Base-by-base conservation (phyloP, 2,797 vertebrate species). In the Lepilemur septentrionalis region DNA sequence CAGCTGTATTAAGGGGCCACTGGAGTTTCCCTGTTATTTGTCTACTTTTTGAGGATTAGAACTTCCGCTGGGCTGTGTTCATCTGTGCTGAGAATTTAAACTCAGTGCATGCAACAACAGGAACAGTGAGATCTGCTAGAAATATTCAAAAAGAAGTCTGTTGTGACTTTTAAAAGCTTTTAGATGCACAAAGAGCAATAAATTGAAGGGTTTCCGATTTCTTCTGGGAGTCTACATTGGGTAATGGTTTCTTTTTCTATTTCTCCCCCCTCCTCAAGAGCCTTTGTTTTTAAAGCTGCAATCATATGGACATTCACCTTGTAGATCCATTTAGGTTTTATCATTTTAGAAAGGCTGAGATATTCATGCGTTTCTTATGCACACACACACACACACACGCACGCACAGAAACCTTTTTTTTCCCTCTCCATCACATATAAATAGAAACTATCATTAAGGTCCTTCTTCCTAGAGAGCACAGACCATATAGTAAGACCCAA, bases 11-110 rank as follows among this genome's bases (percentile, higher is more conserved):
- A 86, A 97, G 98, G 97, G 70, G 76, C 97, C 87, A 6, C 22
- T 96, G 97, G 96, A 96, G 97, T 97, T 95, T 48, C 97, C 97
- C 97, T 81, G 98, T 97, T 98, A 97, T 98, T 98, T 97, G 97
- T 98, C 98, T 0, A 6, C 91, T 94, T 94, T 46, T 13, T 7
- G 96, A 30, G 97, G 0, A 93, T 96, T 94, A 98, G 95, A 95
- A 94, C 87, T 50, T 98, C 98, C 97, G 96, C 97, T 97, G 93
- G 81, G 94, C 82, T 70, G 78, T 97, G 98, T 93, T 97, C 97
- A 63, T 97, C 96, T 97, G 96, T 94, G 92, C 98, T 91, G 97
- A 97, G 98, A 97, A 98, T 97, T 97, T 97, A 89, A 97, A 97
- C 94, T 94, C 30, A 0, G 86, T 81, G 43, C 78, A 38, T 85